Percentiles rank a stretch among this genome's conserved stretches.
Conservation (phyloP, 1,140 invertebrate species). For the Meloidogyne exigua region DNA sequence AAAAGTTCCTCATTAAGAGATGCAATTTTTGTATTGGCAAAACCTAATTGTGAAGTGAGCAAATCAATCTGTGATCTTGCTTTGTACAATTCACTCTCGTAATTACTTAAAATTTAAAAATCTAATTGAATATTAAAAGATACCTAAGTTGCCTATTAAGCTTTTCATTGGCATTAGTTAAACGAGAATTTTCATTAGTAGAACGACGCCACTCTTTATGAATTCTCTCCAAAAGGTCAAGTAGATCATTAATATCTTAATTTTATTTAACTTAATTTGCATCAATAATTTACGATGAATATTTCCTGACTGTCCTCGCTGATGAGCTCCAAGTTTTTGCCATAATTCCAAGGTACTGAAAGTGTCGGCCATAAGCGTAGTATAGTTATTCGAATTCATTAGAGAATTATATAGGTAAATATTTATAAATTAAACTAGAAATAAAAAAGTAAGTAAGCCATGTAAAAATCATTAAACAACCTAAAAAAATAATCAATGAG, state of each 20-base stretch:
- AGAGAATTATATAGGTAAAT: not conserved
- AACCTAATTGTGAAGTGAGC: not conserved
- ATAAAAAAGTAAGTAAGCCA: too few relatives aligned
- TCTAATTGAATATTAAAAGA: not conserved
- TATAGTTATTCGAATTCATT: not conserved
- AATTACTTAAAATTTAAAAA: constrained; percentile 16
- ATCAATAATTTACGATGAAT: not conserved
- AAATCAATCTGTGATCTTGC: not conserved
- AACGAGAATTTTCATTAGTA: not conserved
- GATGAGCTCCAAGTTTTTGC: not conserved
- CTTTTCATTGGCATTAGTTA: not conserved
- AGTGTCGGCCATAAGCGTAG: not conserved
- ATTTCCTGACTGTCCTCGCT: not conserved
- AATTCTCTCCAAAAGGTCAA: constrained; percentile 3
- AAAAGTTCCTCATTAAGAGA: constrained; percentile 11
- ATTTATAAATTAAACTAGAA: too few relatives aligned
- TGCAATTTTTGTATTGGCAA: not conserved
- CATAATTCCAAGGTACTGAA: not conserved
- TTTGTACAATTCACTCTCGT: constrained; percentile 7
- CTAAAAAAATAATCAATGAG: too few relatives aligned
- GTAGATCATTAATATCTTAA: not conserved
- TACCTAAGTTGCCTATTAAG: constrained; percentile 20
- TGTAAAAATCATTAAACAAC: too few relatives aligned
- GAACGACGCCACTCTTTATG: not conserved
- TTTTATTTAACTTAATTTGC: too few relatives aligned